Percentiles rank a stretch among this genome's conserved stretches.
Evolutionary conservation across 2,888 invertebrate species (phyloP).

Genomic region (Drosophila phalerata): DNA sequence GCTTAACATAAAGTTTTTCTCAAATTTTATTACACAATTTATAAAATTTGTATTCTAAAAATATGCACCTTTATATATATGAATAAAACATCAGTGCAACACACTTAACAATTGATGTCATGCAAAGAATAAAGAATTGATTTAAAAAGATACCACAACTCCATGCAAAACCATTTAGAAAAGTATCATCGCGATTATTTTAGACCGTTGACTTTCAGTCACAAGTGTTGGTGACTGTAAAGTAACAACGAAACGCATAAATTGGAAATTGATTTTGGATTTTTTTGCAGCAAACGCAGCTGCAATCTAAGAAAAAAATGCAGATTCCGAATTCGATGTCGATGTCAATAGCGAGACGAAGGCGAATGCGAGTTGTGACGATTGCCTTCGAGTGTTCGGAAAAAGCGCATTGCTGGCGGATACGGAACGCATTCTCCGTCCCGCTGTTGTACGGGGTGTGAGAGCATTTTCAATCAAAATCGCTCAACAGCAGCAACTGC

Average conservation of each 20-base stretch:
- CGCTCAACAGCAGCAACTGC: slow-evolving; percentile 66
- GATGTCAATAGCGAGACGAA: not conserved
- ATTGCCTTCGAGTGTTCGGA: slow-evolving; percentile 14
- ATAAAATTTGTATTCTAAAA: too few relatives aligned
- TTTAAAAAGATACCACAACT: not conserved
- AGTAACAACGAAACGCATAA: slow-evolving; percentile 51
- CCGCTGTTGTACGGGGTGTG: slow-evolving; percentile 38
- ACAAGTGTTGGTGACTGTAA: slow-evolving; percentile 21
- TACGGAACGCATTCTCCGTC: slow-evolving; percentile 27
- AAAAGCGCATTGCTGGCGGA: slow-evolving; percentile 31
- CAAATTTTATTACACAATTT: too few relatives aligned
- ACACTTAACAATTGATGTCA: too few relatives aligned
- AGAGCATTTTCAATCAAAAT: slow-evolving; percentile 78
- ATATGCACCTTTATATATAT: too few relatives aligned
- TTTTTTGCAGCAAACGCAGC: slow-evolving; percentile 32
- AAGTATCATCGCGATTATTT: not conserved
- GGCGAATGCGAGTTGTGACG: slow-evolving; percentile 1
- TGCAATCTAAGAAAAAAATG: slow-evolving; percentile 20
- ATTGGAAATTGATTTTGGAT: slow-evolving; percentile 52
- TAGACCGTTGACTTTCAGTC: not conserved
- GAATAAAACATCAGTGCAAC: too few relatives aligned
- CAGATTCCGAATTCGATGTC: not conserved
- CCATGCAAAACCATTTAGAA: not conserved
- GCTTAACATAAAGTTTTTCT: too few relatives aligned
- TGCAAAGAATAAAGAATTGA: too few relatives aligned